Conservation (phyloP, 1,140 invertebrate species). For the Neodiprion pinetum region DNA sequence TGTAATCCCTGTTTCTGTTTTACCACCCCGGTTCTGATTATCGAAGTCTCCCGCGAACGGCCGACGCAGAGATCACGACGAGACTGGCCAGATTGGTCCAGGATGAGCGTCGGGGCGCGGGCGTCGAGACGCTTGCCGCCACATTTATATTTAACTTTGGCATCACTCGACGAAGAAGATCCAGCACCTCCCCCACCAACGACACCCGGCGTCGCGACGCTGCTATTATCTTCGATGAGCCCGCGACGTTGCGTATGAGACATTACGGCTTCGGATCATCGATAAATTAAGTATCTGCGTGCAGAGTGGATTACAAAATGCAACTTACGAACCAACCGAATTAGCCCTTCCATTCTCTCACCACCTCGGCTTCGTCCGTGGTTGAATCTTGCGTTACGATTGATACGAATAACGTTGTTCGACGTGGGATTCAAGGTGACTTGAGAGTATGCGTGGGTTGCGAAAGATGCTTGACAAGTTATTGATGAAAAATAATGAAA, state of each 20-base stretch:
- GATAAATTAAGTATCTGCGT: neutral
- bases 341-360: too few species aligned
- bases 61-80: slow-evolving; percentile 43
- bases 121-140: slow-evolving; percentile 40
- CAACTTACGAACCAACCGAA: too few species aligned
- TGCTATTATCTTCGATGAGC: slow-evolving; percentile 40
- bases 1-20: too few species aligned
- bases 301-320: too few species aligned
- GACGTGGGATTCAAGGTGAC: neutral
- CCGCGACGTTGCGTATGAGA: slow-evolving; percentile 11
- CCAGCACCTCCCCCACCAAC: slow-evolving; percentile 24
- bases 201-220: slow-evolving; percentile 11
- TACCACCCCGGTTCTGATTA: neutral
- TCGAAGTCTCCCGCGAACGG: slow-evolving; percentile 6
- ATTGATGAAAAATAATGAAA: neutral
- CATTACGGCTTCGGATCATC: neutral
- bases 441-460: neutral
- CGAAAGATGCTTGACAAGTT: neutral
- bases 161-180: slow-evolving; percentile 56
- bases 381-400: neutral
- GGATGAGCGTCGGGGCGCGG: slow-evolving; percentile 48
- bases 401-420: neutral
- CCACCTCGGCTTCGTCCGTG: too few species aligned
- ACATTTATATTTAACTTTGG: slow-evolving; percentile 63
- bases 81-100: slow-evolving; percentile 57